Evolutionary conservation across 2,113 vertebrate genomes (phyloP).

Genomic region (Nothobranchius furzeri): DNA sequence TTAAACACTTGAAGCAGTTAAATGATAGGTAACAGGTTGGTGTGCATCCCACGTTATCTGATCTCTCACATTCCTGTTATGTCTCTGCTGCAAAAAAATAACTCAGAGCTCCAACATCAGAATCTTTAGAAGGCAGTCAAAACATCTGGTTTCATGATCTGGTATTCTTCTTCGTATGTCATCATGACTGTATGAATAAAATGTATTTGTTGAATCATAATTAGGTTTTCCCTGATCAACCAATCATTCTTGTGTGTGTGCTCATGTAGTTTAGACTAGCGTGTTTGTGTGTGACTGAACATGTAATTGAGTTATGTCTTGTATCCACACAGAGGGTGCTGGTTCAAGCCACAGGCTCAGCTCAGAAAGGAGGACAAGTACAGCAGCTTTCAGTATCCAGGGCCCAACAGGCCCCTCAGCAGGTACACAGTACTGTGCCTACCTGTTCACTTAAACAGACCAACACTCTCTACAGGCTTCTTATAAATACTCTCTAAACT

Average conservation of each 20-base stretch:
- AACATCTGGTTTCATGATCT: neutral
- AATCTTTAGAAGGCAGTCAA: neutral
- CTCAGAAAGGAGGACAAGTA: slow-evolving; percentile 90
- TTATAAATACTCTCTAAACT: no score
- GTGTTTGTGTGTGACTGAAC: slow-evolving; percentile 43
- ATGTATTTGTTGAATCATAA: neutral
- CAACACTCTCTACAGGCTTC: no score
- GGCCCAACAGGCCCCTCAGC: slow-evolving; percentile 90
- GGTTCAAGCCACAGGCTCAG: slow-evolving; percentile 89
- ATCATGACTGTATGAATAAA: neutral
- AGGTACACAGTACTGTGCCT: slow-evolving; percentile 85
- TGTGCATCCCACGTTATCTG: neutral
- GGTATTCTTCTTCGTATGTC: neutral
- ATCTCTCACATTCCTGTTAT: neutral
- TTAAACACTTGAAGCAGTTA: slow-evolving; percentile 60
- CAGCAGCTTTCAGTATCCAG: slow-evolving; percentile 89
- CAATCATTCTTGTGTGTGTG: slow-evolving; percentile 9
- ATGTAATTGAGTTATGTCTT: slow-evolving; percentile 70
- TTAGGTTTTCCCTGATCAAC: neutral
- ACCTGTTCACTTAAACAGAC: slow-evolving; percentile 44
- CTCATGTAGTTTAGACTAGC: slow-evolving; percentile 24
- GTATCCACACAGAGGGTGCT: slow-evolving; percentile 88
- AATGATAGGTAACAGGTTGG: neutral
- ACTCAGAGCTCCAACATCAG: neutral
- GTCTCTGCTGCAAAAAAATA: neutral